Base-by-base conservation (phyloP, 1,140 invertebrate genomes). In the Lordiphosa mommai region DNA sequence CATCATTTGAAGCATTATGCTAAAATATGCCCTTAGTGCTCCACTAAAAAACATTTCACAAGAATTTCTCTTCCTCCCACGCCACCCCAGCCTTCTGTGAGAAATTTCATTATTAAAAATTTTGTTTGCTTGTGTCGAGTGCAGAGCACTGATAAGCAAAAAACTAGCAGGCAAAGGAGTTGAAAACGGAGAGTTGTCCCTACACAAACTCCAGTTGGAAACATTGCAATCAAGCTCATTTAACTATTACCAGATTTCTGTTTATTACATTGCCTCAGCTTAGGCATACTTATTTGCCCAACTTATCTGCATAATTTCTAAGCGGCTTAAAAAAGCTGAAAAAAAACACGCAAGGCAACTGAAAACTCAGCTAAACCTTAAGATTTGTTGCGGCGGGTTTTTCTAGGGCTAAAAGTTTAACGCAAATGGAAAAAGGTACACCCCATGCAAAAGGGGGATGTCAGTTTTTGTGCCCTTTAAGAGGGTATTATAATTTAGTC, bases 1-100 rank as follows among this genome's bases (percentile, higher is more conserved):
- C 73, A 76, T 80, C 73, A 84, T 80, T 84, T 80, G 61, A 82
- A 71, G 76, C 72, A 80, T 84, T 80, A 76, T 80, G 76, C 63
- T 80, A 80, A 80, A 80, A 80, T 84, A 80, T 80, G 76, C 76
- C 58, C 65, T 72, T 64, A 51, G 52, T 58, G 17, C 47, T 53
- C 55, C 14, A 1, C 9, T 17, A 48, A 40, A 46, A 60, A 63
- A 59, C 46, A 61, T 72, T 77, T 53, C 58, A 32, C 61, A 77
- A 77, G 67, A 73, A 76, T 71, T 71, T 43, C 53, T 38, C 55
- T 41, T 51, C 41, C 73, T 23, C 5, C 20, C 20, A 4, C 20
- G 1, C 0, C 0, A 4, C 20, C 20, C 16, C 3, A 17, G 40
- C 60, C 50, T 64, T 74, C 46, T 61, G 29, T 13, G 44, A 56